Conservation (phyloP, 2,113 vertebrate genomes). For the Embiotoca jacksoni region DNA sequence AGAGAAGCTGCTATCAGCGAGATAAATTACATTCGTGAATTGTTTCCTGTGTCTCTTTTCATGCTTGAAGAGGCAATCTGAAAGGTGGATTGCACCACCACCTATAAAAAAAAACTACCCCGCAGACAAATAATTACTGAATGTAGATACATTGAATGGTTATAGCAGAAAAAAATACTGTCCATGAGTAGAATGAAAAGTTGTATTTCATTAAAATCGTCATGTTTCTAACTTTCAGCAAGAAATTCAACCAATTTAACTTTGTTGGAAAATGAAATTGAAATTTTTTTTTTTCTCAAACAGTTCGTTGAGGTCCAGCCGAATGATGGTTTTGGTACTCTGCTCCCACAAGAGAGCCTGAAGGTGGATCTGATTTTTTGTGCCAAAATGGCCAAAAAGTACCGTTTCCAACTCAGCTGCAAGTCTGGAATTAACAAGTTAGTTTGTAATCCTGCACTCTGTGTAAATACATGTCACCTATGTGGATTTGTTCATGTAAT, state of each 20-base stretch:
- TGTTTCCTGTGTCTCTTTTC: not conserved
- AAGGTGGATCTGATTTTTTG: slow-evolving; percentile 90
- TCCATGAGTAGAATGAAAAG: not conserved
- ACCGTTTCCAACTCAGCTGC: slow-evolving; percentile 90
- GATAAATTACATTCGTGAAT: too few relatives aligned
- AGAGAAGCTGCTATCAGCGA: too few relatives aligned
- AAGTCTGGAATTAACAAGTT: slow-evolving; percentile 91
- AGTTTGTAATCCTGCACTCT: slow-evolving; percentile 14
- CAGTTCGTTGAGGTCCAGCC: slow-evolving; percentile 94
- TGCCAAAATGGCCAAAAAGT: slow-evolving; percentile 84
- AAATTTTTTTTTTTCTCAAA: slow-evolving; percentile 10
- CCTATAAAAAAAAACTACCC: not conserved
- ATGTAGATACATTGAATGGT: not conserved
- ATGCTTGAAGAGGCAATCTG: too few relatives aligned
- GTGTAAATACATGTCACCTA: not conserved
- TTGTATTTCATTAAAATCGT: not conserved
- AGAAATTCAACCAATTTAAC: not conserved
- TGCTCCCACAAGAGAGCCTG: slow-evolving; percentile 91
- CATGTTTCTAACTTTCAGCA: not conserved
- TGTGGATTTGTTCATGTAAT: not conserved
- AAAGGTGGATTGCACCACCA: not conserved
- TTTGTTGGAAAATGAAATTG: not conserved
- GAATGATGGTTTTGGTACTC: slow-evolving; percentile 89
- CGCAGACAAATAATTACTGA: not conserved
- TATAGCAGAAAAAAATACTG: not conserved